Percentiles rank a stretch among this genome's conserved stretches.
phyloP scores from a whole-genome alignment of 2,888 invertebrate species.

The Pachymerium ferrugineum region DNA sequence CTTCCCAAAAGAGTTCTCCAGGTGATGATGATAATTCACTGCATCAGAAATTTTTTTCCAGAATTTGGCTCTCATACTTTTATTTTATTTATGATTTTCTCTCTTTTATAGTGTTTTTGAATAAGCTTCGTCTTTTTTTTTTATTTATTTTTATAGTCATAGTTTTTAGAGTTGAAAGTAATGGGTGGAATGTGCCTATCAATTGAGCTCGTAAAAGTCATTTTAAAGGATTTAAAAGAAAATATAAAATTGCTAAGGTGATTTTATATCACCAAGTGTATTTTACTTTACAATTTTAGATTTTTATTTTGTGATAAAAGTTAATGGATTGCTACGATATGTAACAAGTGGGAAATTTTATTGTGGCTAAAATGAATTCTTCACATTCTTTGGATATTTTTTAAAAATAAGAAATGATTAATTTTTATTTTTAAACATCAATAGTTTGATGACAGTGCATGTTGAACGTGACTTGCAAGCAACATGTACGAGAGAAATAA shows the following conservation, averaged over 20 bases:
- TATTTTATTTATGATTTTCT: not conserved
- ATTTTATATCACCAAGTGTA: not conserved
- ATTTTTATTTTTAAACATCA: not conserved
- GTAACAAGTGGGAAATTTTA: no score
- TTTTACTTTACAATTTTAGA: not conserved
- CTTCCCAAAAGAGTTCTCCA: slow-evolving; percentile 87
- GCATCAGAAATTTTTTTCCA: not conserved
- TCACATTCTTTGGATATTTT: no score
- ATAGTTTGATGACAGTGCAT: not conserved
- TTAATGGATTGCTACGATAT: no score
- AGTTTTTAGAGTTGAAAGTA: not conserved
- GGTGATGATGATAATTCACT: slow-evolving; percentile 51
- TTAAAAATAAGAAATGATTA: no score
- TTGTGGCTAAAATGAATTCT: no score
- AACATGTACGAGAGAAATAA: not conserved
- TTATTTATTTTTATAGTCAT: not conserved
- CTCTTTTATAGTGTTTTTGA: not conserved
- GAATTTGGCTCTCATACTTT: not conserved
- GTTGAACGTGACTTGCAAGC: not conserved
- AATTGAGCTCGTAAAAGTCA: not conserved
- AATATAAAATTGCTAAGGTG: not conserved
- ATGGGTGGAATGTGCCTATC: not conserved
- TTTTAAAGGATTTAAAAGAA: not conserved
- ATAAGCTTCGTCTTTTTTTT: not conserved
- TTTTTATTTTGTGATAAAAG: no score